These are phyloP conservation scores for Amazonetta brasiliensis DNA, from an alignment of 2,797 vertebrate species.

Conservation along the genomic window DNA sequence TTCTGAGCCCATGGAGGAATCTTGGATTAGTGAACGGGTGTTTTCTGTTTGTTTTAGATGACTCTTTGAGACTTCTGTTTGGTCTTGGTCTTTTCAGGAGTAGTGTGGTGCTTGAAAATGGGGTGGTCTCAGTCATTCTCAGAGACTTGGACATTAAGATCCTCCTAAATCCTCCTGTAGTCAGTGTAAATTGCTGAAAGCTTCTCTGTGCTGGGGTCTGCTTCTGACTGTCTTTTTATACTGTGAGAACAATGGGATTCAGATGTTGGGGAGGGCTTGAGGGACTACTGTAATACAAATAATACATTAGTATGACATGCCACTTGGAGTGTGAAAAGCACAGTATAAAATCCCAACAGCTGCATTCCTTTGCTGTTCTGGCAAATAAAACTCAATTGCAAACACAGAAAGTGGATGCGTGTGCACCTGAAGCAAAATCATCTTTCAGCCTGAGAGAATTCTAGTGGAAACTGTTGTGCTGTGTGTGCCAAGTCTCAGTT, in stretches of 20 bases:
- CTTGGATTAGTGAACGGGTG: rapidly evolving
- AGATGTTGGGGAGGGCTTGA: not conserved
- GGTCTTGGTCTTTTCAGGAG: not conserved
- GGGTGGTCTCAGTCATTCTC: not conserved
- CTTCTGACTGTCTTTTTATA: slow-evolving; percentile 9
- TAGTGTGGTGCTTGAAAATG: not conserved
- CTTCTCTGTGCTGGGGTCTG: not conserved
- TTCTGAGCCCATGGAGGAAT: not conserved
- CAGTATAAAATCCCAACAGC: slow-evolving; percentile 7
- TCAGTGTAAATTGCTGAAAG: not conserved
- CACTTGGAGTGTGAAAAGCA: slow-evolving; percentile 27
- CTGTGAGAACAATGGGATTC: slow-evolving; percentile 11
- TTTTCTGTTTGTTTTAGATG: not conserved
- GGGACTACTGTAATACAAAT: slow-evolving; percentile 29
- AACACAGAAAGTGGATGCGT: slow-evolving; percentile 1
- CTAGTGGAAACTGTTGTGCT: not conserved
- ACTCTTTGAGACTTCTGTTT: not conserved
- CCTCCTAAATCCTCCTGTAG: not conserved
- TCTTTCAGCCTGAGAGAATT: not conserved
- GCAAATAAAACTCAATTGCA: not conserved
- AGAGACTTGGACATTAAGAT: not conserved
- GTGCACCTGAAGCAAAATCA: slow-evolving; percentile 41
- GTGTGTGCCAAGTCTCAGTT: slow-evolving; percentile 1
- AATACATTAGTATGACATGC: not conserved
- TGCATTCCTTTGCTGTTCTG: slow-evolving; percentile 14